Percentiles rank a stretch among this genome's conserved stretches.
phyloP scores from a whole-genome alignment of 1,140 invertebrate species.

The Linepithema humile region DNA sequence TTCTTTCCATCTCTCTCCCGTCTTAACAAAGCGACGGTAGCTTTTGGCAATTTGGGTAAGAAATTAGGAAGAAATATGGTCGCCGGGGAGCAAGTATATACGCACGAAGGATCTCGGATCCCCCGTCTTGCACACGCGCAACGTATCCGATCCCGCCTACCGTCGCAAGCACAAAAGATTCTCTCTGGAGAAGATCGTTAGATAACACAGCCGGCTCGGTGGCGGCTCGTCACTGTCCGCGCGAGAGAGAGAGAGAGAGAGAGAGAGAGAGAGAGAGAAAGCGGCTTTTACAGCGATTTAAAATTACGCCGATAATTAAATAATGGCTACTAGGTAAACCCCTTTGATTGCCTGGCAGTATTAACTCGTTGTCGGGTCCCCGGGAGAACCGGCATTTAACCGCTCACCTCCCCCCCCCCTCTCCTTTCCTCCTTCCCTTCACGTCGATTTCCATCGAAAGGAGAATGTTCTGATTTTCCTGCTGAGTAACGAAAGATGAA shows the following conservation, averaged over 20 bases:
- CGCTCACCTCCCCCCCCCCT: background rate
- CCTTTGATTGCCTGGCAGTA: conserved; percentile 57
- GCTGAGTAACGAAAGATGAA: conserved; percentile 63
- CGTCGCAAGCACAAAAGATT: conserved; percentile 13
- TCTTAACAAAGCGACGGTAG: conserved; percentile 10
- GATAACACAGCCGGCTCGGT: no score
- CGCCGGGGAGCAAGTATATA: background rate
- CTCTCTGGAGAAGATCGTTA: no score
- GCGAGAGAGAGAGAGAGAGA: no score
- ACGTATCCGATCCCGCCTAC: conserved; percentile 1
- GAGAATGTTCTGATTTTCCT: conserved; percentile 47
- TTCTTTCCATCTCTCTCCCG: background rate
- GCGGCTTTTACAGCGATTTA: conserved; percentile 1
- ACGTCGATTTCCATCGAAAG: conserved; percentile 33
- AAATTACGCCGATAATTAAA: conserved; percentile 38
- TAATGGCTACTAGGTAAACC: conserved; percentile 21
- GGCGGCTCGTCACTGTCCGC: no score
- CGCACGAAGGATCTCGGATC: background rate
- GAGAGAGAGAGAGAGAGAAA: background rate
- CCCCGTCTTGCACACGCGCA: conserved; percentile 15
- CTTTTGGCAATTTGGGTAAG: background rate
- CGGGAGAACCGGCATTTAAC: conserved; percentile 48
- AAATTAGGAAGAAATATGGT: conserved; percentile 1
- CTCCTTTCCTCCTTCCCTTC: background rate
- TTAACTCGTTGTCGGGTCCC: conserved; percentile 47